These are phyloP conservation scores for Aplidium turbinatum DNA, from an alignment of 23 tunicate species.

Conservation along the genomic window DNA sequence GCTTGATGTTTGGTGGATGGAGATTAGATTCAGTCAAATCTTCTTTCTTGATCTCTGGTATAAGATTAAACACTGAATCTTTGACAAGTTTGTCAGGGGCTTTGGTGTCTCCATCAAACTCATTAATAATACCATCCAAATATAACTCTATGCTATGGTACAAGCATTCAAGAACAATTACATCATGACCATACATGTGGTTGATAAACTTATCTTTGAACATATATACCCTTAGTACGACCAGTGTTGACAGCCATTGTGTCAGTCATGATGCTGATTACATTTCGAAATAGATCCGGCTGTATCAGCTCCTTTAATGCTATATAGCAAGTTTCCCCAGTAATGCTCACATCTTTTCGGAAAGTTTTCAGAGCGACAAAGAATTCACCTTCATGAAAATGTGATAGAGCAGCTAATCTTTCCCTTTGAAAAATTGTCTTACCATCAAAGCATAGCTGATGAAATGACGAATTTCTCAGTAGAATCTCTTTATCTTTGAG, in stretches of 20 bases:
- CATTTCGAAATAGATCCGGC: constrained; percentile 2
- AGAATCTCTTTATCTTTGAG: constrained; percentile 6
- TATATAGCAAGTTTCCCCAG: constrained; percentile 3
- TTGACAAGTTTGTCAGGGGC: neutral
- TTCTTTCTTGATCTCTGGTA: neutral
- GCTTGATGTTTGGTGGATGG: constrained; percentile 2
- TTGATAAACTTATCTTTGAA: neutral
- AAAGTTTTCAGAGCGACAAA: constrained; percentile 3
- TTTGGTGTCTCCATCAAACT: constrained; percentile 4
- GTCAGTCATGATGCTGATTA: constrained; percentile 14
- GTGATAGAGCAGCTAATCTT: constrained; percentile 2
- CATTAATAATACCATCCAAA: neutral
- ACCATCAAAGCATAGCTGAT: constrained; percentile 12
- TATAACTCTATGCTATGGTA: constrained; percentile 1
- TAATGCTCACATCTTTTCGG: neutral
- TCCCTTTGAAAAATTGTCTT: neutral
- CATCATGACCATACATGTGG: constrained; percentile 2
- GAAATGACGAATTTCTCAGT: neutral
- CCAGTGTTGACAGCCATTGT: constrained; percentile 10
- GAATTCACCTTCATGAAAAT: neutral
- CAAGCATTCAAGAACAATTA: constrained; percentile 4
- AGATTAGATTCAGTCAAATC: neutral
- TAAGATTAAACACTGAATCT: constrained; percentile 4
- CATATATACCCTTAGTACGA: neutral
- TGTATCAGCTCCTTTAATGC: constrained; percentile 14